Evolutionary conservation across 2,888 invertebrate genomes (phyloP), one percentile per base, ranked within the genome.

Genomic region (Morpho helenor): DNA sequence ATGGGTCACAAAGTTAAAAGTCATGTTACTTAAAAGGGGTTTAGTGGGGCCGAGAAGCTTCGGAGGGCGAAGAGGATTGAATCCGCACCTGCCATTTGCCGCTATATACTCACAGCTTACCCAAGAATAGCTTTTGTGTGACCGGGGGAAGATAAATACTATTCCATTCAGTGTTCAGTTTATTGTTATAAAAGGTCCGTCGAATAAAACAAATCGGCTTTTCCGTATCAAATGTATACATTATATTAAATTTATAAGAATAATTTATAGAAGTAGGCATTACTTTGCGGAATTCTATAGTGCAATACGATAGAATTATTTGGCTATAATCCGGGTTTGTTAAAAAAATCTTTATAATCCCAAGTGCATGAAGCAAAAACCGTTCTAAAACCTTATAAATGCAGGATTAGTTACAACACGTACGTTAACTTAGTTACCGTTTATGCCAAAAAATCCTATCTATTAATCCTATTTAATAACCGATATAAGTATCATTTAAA

Each of bases 11-110:
- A 87, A 88, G 88, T 88, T 87, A 87, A 89, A 89, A 89, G 88
- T 88, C 88, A 87, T 88, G 88, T 88, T 82, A 85, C 86, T 86
- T 88, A 87, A 88, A 88, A 87, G 86, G 85, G 86, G 83, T 84
- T 84, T 75, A 76, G 77, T 76, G 79, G 76, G 84, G 84, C 82
- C 82, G 79, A 79, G 84, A 80, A 80, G 80, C 82, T 82, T 76
- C 72, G 74, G 74, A 75, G 75, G 76, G 79, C 74, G 75, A 82
- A 85, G 82, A 84, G 86, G 83, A 83, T 85, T 83, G 82, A 77
- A 74, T 76, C 67, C 74, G 79, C 80, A 87, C 87, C 87, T 87
- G 86, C 77, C 82, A 74, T 74, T 75, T 66, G 69, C 63, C 53
- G 70, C 75, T 75, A 76, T 79, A 78, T 57, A 62, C 58, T 60